Evolutionary conservation across 23 tunicate species (phyloP).

Genomic region (Trididemnum miniatum): DNA sequence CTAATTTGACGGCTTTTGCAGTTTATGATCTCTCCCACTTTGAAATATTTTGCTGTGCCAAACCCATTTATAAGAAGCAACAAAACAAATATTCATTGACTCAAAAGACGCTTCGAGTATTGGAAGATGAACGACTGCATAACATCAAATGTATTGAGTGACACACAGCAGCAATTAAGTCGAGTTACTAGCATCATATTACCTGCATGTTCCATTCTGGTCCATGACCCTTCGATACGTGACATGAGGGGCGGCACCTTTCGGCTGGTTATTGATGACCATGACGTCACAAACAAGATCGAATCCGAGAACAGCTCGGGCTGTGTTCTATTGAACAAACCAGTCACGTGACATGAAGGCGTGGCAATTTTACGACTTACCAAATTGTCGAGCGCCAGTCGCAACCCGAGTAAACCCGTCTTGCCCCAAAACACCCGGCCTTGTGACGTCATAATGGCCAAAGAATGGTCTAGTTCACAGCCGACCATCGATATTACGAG

Average conservation of each 20-base stretch:
- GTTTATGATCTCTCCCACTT: too few relatives aligned
- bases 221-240: not conserved
- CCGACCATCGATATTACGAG: not conserved
- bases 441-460: conserved; percentile 29
- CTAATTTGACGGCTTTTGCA: too few relatives aligned
- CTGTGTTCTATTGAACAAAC: not conserved
- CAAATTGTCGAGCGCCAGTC: not conserved
- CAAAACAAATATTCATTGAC: too few relatives aligned
- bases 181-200: too few relatives aligned
- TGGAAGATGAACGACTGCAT: too few relatives aligned
- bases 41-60: too few relatives aligned
- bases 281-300: not conserved
- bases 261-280: not conserved
- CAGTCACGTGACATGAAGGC: too few relatives aligned
- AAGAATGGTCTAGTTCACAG: not conserved
- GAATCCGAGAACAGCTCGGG: not conserved
- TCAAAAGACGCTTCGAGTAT: too few relatives aligned
- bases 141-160: too few relatives aligned
- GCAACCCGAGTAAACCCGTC: not conserved
- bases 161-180: too few relatives aligned
- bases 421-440: not conserved
- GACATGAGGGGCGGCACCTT: not conserved
- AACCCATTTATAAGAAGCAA: too few relatives aligned
- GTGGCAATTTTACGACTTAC: not conserved
- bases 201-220: not conserved